phyloP scores from a whole-genome alignment of 2,888 invertebrate species.

The Pheosia tremula region DNA sequence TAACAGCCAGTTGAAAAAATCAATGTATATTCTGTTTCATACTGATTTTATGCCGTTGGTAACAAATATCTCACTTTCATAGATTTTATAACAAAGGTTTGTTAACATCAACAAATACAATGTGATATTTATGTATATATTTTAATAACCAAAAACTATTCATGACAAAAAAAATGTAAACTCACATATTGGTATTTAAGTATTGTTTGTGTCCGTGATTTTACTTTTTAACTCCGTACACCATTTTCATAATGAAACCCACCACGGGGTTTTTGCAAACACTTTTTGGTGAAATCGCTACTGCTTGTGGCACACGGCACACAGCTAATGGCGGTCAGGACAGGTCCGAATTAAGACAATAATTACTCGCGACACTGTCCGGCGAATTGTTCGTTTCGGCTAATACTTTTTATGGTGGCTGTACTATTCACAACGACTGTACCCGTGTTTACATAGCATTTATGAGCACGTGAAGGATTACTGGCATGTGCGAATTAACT shows the following conservation, averaged over 20 bases:
- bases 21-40: too few relatives aligned
- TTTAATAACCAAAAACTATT: too few relatives aligned
- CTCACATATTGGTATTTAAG: too few relatives aligned
- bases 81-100: too few relatives aligned
- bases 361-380: conserved; percentile 70
- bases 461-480: conserved; percentile 25
- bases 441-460: conserved; percentile 49
- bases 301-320: conserved; percentile 36
- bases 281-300: conserved; percentile 41
- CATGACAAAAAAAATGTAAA: too few relatives aligned
- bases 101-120: too few relatives aligned
- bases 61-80: too few relatives aligned
- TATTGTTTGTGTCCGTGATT: too few relatives aligned
- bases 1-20: too few relatives aligned
- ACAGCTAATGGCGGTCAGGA: conserved; percentile 73
- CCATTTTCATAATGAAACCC: not conserved
- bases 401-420: conserved; percentile 74
- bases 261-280: not conserved
- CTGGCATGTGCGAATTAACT: not conserved
- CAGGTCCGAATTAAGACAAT: conserved; percentile 80
- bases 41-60: too few relatives aligned
- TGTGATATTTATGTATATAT: too few relatives aligned
- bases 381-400: conserved; percentile 68
- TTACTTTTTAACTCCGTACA: too few relatives aligned
- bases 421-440: conserved; percentile 49